Conservation (phyloP, 2,888 invertebrate genomes). For the Erynnis tages region DNA sequence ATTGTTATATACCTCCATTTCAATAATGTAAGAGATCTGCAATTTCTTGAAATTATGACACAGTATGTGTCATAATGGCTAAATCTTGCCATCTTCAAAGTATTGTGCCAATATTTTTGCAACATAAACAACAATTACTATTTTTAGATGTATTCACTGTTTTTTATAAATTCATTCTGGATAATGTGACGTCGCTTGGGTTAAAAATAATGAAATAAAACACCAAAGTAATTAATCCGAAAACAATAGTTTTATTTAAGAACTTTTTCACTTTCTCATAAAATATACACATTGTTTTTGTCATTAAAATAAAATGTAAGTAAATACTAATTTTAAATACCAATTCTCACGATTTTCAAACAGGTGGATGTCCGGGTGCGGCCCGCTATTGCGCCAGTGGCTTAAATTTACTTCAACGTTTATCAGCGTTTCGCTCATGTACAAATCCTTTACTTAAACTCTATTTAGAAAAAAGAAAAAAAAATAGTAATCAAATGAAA, state of each 20-base stretch:
- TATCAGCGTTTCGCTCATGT: conserved; percentile 61
- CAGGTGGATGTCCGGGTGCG: conserved; percentile 51
- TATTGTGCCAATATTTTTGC: no score
- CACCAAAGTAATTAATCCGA: conserved; percentile 76
- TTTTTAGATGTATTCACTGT: background rate
- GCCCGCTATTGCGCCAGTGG: conserved; percentile 54
- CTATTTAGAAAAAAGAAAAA: conserved; percentile 73
- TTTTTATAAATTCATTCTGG: background rate
- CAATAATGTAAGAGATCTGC: no score
- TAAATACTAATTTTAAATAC: conserved; percentile 82
- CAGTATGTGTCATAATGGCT: no score
- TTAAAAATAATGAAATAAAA: conserved; percentile 65
- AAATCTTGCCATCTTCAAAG: no score
- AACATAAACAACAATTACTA: no score
- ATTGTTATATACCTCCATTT: no score
- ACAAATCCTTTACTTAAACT: conserved; percentile 74
- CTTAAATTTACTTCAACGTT: conserved; percentile 40
- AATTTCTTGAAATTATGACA: no score
- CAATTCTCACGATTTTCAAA: conserved; percentile 69
- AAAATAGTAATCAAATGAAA: conserved; percentile 68
- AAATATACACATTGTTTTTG: conserved; percentile 82
- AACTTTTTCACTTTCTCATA: conserved; percentile 80
- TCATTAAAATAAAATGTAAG: conserved; percentile 81
- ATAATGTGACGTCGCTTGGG: conserved; percentile 29
- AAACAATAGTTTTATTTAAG: conserved; percentile 82